These are phyloP conservation scores for Chaetura pelagica DNA, from an alignment of 2,113 vertebrate genomes.

Conservation along the genomic window DNA sequence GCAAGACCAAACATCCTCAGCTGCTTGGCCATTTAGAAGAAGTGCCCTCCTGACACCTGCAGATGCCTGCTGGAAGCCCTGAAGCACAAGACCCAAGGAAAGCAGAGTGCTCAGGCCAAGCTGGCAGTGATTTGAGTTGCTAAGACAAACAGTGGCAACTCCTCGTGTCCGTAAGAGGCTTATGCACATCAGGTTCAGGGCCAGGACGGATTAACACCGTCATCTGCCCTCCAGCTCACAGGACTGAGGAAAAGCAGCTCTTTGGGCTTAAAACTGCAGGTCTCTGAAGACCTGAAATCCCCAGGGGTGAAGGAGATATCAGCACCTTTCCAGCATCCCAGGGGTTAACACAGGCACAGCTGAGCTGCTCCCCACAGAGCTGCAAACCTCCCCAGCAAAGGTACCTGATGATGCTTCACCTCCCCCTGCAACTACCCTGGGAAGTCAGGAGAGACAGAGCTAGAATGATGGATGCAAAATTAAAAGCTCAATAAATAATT, in stretches of 20 bases:
- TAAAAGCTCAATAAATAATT: slow-evolving; percentile 50
- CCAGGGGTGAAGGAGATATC: not conserved
- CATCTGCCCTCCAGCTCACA: not conserved
- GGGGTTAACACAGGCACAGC: not conserved
- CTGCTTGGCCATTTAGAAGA: not conserved
- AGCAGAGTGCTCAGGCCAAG: not conserved
- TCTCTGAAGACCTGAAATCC: not conserved
- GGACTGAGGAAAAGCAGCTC: not conserved
- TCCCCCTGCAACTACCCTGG: not conserved
- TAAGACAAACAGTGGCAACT: not conserved
- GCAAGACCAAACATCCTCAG: not conserved
- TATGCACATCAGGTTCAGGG: not conserved
- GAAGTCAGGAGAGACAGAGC: not conserved
- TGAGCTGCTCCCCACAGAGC: not conserved
- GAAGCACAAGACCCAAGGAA: not conserved
- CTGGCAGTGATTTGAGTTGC: not conserved
- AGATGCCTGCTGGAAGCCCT: not conserved
- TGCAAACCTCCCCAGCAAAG: not conserved
- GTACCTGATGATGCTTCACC: not conserved
- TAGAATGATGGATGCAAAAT: slow-evolving; percentile 31
- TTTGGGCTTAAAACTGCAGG: not conserved
- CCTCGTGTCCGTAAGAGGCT: not conserved
- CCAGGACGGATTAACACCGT: not conserved
- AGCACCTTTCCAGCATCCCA: not conserved
- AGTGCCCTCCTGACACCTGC: not conserved